phyloP scores from a whole-genome alignment of 2,113 vertebrate genomes.

The Rhodinocichla rosea region DNA sequence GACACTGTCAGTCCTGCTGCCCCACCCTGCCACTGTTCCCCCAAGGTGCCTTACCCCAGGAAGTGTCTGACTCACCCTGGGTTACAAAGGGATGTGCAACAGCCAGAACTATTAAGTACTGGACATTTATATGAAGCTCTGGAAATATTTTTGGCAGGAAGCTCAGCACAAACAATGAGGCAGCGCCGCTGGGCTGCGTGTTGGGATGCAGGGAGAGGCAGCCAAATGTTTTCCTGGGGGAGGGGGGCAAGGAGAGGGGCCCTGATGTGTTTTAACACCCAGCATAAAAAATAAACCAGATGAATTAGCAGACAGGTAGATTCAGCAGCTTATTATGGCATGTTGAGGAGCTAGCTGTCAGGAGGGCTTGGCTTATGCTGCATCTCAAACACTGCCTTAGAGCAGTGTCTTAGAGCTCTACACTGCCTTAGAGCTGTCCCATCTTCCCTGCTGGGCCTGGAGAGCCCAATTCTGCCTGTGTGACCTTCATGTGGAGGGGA shows the following conservation, averaged over 20 bases:
- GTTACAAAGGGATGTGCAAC: background rate
- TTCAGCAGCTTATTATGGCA: background rate
- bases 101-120: slow-evolving; percentile 4
- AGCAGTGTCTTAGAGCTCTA: background rate
- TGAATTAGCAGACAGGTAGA: slow-evolving; percentile 55
- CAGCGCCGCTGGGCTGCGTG: background rate
- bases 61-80: background rate
- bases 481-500: background rate
- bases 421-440: background rate
- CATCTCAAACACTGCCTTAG: background rate
- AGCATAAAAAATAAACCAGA: slow-evolving; percentile 48
- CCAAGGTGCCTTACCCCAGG: background rate
- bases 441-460: background rate
- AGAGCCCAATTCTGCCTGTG: background rate
- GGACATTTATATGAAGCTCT: slow-evolving; percentile 34
- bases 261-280: slow-evolving; percentile 28
- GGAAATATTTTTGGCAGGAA: slow-evolving; percentile 54
- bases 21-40: background rate
- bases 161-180: background rate
- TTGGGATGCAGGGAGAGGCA: background rate
- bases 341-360: background rate
- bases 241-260: no score
- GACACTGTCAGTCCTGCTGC: background rate
- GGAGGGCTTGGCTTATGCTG: background rate
- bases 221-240: slow-evolving; percentile 13